Base-by-base conservation (phyloP, 2,113 vertebrate genomes). In the Carassius carassius region DNA sequence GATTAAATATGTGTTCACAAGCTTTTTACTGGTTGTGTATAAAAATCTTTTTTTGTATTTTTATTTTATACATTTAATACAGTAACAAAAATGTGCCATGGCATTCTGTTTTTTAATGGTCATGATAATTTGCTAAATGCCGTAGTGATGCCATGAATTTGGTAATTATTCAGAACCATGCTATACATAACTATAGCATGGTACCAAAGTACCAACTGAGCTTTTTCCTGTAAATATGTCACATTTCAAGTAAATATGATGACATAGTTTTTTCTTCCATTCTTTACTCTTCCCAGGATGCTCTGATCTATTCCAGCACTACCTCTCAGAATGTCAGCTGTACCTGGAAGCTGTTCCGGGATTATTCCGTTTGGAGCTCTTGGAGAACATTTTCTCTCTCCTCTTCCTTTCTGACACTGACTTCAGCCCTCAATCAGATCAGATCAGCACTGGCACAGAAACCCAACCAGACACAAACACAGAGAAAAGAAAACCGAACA, bases 351-450 rank as follows among this genome's bases (percentile, higher is more conserved):
- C 93, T 0, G 13, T 98, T 78, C 98, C 97, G 0, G 91, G 93
- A 86, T 92, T 96, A 87, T 91, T 99, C 86, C 96, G 96, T 35
- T 91, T 99, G 90, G 98, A 99, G 90, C 94, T 99, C 83, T 94
- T 99, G 88, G 98, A 99, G 93, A 98, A 99, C 90, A 96, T 99
- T 91, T 99, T 99, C 91, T 99, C 98, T 2, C 94, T 99, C 73
- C 95, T 99, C 88, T 96, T 99, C 88, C 86, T 98, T 85, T 98
- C 96, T 62, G 94, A 93, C 37, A 73, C 92, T n/a, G 97, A 99
- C 86, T 96, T 99, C 69, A 78, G 84, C 58, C 87, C 56, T 44
- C 91, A 58, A 87, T 84, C 67, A 23, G 51, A 78, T 44, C n/a
- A 25, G 19, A 3, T 3, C 5, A 76, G 23, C 44, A 49, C 25